Evolutionary conservation across 2,888 invertebrate genomes (phyloP), one percentile per base, ranked within the genome.

Genomic region (Stratiomys singularior): DNA sequence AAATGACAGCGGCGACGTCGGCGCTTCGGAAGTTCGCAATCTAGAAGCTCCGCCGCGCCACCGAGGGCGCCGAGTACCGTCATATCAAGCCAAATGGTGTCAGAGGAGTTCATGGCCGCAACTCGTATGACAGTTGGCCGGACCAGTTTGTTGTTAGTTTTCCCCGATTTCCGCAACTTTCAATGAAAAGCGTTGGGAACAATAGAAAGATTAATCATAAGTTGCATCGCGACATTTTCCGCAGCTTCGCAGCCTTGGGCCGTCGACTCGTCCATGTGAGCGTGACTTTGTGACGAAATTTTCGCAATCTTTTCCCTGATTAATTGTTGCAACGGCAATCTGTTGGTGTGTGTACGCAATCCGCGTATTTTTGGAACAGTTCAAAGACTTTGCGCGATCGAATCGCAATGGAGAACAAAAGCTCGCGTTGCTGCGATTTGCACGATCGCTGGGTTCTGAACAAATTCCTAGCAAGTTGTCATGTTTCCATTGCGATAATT

Each of bases 361-460:
- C n/a, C 64, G 64, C 64, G 64, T 64, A 64, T 64, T 64, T 64
- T 64, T 64, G 64, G 64, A 64, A 64, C 64, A 64, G 64, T 60
- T 60, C 60, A 25, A 60, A 60, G 60, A 60, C 60, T 23, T 60
- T 60, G 7, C 60, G 60, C 60, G 25, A 23, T 15, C 30, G 64
- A 30, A 15, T 28, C 28, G 23, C 4, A 23, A 15, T 18, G 64
- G n/a, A 64, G 28, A 64, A 27, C 13, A 64, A 15, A 25, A 27
- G 27, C 23, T 21, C 21, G 4, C 21, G 25, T 5, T 25, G 58
- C 58, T 21, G 37, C 2, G 25, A 11, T 21, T 60, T 23, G 37
- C 37, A 5, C 37, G 9, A 37, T 5, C 37, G 9, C 5, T 37
- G 37, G 37, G 37, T 5, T 37, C 5, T 9, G 37, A 37, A 37